Conservation (phyloP, 2,888 invertebrate genomes). For the Melipona bicolor region DNA sequence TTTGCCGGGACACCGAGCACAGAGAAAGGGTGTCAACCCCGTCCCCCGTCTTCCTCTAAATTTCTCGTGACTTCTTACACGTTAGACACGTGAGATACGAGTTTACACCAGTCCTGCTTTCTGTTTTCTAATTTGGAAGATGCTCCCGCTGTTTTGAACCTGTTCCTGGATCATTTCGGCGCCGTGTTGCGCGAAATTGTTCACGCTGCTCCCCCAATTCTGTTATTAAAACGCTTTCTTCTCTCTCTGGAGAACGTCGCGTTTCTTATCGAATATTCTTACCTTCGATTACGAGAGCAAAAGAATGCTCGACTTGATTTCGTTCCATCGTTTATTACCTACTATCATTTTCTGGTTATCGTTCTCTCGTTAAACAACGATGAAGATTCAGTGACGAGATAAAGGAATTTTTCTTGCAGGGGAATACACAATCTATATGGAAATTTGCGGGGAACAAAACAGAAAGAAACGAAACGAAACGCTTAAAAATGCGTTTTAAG, state of each 20-base stretch:
- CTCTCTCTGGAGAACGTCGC: too few relatives aligned
- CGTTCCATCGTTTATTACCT: neutral
- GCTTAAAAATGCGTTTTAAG: too few relatives aligned
- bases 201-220: neutral
- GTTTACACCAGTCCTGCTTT: constrained; percentile 7
- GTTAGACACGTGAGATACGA: constrained; percentile 21
- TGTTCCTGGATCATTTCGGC: neutral
- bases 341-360: neutral
- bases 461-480: too few relatives aligned
- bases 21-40: constrained; percentile 22
- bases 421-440: too few relatives aligned
- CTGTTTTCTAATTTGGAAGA: constrained; percentile 26
- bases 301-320: neutral
- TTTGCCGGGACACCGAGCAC: constrained; percentile 12
- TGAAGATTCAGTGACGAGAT: neutral
- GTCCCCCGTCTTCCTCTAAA: neutral
- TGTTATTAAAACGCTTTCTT: neutral
- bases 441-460: too few relatives aligned
- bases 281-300: neutral
- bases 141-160: neutral
- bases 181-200: neutral
- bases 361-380: neutral
- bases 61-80: constrained; percentile 23
- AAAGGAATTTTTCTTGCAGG: neutral
- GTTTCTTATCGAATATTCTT: neutral